Conservation (phyloP, 2,113 vertebrate genomes). For the Orthochromis indermauri region DNA sequence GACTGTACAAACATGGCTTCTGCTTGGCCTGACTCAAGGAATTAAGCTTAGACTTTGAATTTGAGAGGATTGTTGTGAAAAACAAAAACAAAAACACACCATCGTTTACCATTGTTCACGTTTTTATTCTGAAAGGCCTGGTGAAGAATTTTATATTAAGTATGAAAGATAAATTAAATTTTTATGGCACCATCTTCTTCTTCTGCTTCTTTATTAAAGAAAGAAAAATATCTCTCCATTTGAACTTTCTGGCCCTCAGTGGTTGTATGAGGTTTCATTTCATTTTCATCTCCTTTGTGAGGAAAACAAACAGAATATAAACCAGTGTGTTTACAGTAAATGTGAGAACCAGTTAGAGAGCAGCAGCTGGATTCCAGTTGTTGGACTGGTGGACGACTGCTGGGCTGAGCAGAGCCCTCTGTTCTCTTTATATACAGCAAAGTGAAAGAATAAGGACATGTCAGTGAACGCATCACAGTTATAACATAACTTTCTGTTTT, state of each 20-base stretch:
- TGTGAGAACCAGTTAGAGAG: background rate
- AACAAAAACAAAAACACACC: no score
- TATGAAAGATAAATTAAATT: fast-evolving
- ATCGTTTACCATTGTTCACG: background rate
- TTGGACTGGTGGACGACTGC: background rate
- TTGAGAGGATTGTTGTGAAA: background rate
- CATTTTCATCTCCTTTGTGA: background rate
- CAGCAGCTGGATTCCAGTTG: background rate
- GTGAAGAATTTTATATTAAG: background rate
- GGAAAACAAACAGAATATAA: background rate
- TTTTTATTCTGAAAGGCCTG: fast-evolving
- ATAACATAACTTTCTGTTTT: background rate
- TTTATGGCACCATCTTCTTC: background rate
- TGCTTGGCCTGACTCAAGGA: fast-evolving
- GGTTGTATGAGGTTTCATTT: background rate
- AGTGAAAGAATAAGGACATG: fast-evolving
- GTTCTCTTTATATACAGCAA: fast-evolving
- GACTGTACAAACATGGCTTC: background rate
- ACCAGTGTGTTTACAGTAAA: background rate
- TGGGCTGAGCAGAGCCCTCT: background rate
- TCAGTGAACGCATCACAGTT: background rate
- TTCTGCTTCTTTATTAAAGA: background rate
- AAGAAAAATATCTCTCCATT: background rate
- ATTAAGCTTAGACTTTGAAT: background rate
- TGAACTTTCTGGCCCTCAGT: background rate